Base-by-base conservation (phyloP, 2,113 vertebrate genomes). In the Macaca mulatta region DNA sequence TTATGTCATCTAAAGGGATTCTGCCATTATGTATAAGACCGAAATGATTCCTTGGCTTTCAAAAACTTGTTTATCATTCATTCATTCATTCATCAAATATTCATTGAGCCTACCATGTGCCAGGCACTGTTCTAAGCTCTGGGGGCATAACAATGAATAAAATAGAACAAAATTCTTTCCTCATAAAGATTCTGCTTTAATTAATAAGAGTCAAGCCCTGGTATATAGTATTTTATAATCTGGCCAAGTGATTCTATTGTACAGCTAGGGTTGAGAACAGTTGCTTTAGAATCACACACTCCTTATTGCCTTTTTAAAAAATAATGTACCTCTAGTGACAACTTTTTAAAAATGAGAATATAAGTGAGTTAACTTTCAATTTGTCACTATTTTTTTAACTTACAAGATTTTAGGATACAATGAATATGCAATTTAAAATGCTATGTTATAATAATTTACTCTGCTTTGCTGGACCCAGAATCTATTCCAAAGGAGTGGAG, bases 311-410 rank as follows among this genome's bases (percentile, higher is more conserved):
- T 35, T 84, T 72, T 57, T 55, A 13, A 64, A 64, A 30, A 75
- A 72, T 10, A 0, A 30, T 72, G 13, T 2, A 90, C 2, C 25
- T 67, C 23, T 80, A 61, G 57, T 59, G 38, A 52, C 32, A 92
- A 78, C 2, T 82, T 94, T 75, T 25, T 52, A 40, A 77, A 48
- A 48, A 48, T 48, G 4, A 78, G 75, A 64, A 64, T 64, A 32
- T 48, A 48, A 88, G 12, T 94, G 40, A 84, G 8, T 94, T 97
- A 55, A 10, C 43, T 96, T 96, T 94, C 52, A 69, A 43, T 69
- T 45, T 48, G 17, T 86, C 61, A 94, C 9, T 80, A 20, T 70
- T 93, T 91, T n/a, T 85, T 78, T 74, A 92, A 89, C 13, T 80
- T 83, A 92, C 3, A 90, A 88, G 25, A 61, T 92, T 82, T 88